These are phyloP conservation scores for Cantharis rustica DNA, from an alignment of 2,888 invertebrate species.

Conservation along the genomic window DNA sequence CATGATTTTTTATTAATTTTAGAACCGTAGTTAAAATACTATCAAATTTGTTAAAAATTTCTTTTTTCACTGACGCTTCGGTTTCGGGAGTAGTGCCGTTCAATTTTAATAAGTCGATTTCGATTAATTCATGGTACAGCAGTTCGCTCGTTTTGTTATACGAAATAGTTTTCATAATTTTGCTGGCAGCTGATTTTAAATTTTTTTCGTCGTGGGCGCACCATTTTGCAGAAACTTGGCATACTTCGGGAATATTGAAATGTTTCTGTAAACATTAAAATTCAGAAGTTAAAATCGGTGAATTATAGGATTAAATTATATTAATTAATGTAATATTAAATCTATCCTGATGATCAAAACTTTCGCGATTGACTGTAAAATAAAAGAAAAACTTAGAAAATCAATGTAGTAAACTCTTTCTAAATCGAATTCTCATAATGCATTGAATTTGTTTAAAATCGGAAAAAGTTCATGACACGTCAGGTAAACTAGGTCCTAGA, in stretches of 20 bases:
- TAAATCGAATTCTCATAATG: no score
- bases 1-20: conserved; percentile 36
- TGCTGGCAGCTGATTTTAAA: conserved; percentile 69
- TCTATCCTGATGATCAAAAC: no score
- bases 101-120: conserved; percentile 57
- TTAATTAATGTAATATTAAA: no score
- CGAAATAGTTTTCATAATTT: conserved; percentile 76
- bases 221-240: conserved; percentile 81
- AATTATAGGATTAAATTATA: no score
- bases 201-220: conserved; percentile 73
- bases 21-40: conserved; percentile 50
- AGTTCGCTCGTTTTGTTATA: conserved; percentile 71
- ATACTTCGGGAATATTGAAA: conserved; percentile 74
- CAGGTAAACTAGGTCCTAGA: no score
- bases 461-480: no score
- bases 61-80: conserved; percentile 48
- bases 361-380: no score
- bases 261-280: conserved; percentile 62
- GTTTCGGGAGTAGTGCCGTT: conserved; percentile 46
- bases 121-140: conserved; percentile 72
- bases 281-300: no score
- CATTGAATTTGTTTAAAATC: no score
- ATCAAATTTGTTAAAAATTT: conserved; percentile 54
- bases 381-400: no score
- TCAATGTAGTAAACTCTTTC: no score